A percentile compares a stretch with the other conserved stretches of the same genome.
Conservation (phyloP, 2,113 vertebrate species). For the Otus sunia region DNA sequence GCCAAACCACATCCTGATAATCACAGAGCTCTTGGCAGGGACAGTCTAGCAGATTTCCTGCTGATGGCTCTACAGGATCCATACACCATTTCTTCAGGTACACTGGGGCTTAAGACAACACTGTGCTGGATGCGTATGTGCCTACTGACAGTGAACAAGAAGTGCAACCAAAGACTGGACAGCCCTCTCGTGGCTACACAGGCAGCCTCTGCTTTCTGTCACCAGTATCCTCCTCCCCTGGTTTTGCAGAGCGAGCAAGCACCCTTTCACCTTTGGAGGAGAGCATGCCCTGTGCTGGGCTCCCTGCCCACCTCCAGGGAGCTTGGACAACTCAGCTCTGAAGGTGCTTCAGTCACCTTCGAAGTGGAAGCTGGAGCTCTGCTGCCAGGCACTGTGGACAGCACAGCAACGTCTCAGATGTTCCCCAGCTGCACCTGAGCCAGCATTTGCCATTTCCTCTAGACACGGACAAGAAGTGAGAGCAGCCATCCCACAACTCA, state of each 20-base stretch:
- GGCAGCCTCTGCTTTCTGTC: not conserved
- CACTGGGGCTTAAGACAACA: not conserved
- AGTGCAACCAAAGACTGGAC: not conserved
- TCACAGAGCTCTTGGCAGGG: not conserved
- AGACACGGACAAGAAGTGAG: not conserved
- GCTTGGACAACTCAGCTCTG: not conserved
- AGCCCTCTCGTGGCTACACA: conserved; percentile 21
- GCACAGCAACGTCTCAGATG: fast-evolving
- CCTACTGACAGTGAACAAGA: not conserved
- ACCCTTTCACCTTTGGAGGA: not conserved
- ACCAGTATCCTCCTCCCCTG: not conserved
- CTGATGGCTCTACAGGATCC: not conserved
- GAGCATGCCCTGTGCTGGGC: fast-evolving
- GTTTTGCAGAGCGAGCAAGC: not conserved
- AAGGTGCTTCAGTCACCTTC: not conserved
- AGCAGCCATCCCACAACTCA: not conserved
- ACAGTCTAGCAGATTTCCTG: not conserved
- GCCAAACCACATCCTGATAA: not conserved
- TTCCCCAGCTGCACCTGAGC: not conserved
- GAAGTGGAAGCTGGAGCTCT: not conserved
- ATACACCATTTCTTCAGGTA: not conserved
- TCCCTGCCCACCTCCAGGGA: not conserved
- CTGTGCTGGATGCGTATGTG: fast-evolving
- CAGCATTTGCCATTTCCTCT: not conserved
- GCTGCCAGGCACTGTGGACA: not conserved